These are phyloP conservation scores for Drosophila tanythrix DNA, from an alignment of 2,888 invertebrate species.

Conservation along the genomic window DNA sequence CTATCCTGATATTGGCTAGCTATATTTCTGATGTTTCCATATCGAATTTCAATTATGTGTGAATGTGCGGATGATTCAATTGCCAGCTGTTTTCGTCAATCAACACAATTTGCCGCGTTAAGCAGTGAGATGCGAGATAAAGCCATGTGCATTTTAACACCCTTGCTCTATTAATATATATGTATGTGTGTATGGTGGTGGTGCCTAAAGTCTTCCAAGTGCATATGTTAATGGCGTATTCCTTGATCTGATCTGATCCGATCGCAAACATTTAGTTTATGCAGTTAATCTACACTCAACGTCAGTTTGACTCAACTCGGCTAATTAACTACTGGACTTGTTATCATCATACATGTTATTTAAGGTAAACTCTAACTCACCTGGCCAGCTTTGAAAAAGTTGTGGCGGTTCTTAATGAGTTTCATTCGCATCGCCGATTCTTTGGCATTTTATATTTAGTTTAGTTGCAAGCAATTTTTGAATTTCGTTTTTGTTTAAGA, in stretches of 20 bases:
- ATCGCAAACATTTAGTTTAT: slow-evolving; percentile 9
- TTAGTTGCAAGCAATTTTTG: slow-evolving; percentile 42
- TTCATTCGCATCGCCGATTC: slow-evolving; percentile 45
- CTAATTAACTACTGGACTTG: slow-evolving; percentile 30
- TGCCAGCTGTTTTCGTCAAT: slow-evolving; percentile 14
- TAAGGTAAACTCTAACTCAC: slow-evolving; percentile 46
- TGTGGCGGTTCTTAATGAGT: slow-evolving; percentile 6
- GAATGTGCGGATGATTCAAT: slow-evolving; percentile 5
- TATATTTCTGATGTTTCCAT: slow-evolving; percentile 25
- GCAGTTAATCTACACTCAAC: slow-evolving; percentile 11
- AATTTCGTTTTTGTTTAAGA: slow-evolving; percentile 43
- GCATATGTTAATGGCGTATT: slow-evolving; percentile 24
- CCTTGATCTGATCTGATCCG: slow-evolving; percentile 18
- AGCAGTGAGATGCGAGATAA: slow-evolving; percentile 24
- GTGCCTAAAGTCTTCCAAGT: slow-evolving; percentile 23
- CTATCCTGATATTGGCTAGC: slow-evolving; percentile 46
- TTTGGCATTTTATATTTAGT: slow-evolving; percentile 53
- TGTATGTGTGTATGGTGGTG: slow-evolving; percentile 3
- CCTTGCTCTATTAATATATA: slow-evolving; percentile 4
- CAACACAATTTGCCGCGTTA: slow-evolving; percentile 15
- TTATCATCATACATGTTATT: slow-evolving; percentile 20
- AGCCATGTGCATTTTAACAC: slow-evolving; percentile 25
- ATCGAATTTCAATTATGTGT: slow-evolving; percentile 10
- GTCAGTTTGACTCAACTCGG: slow-evolving; percentile 13
- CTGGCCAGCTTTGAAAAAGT: slow-evolving; percentile 22